Evolutionary conservation across 2,113 vertebrate species (phyloP).

Genomic region (Sinocyclocheilus grahami): DNA sequence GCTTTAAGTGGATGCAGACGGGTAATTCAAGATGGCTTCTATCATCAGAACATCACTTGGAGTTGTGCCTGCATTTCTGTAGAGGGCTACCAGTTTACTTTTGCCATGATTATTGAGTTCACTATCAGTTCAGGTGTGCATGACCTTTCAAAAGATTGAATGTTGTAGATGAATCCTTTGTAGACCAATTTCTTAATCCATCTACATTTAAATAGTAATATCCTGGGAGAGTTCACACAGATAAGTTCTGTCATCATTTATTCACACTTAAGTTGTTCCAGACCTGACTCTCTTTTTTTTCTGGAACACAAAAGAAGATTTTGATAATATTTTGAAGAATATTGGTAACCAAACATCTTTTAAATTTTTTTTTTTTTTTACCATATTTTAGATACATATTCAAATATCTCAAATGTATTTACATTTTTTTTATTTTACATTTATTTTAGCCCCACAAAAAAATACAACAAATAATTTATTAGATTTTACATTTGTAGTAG

Average conservation of each 20-base stretch:
- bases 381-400: neutral
- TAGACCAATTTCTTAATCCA: neutral
- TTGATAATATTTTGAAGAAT: neutral
- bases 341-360: too few relatives aligned
- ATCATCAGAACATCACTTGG: conserved; percentile 74
- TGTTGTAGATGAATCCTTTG: neutral
- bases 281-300: neutral
- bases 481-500: neutral
- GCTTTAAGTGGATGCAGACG: conserved; percentile 73
- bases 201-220: too few relatives aligned
- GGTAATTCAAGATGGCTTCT: conserved; percentile 77
- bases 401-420: neutral
- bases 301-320: neutral
- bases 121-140: conserved; percentile 19
- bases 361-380: too few relatives aligned
- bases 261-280: neutral
- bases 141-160: neutral
- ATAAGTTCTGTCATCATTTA: neutral
- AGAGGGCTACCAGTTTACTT: conserved; percentile 64
- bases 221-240: too few relatives aligned
- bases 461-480: too few relatives aligned
- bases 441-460: too few relatives aligned
- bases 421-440: neutral
- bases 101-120: conserved; percentile 59
- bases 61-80: conserved; percentile 65